Base-by-base conservation (phyloP, 2,113 vertebrate species). In the Pachycephala philippinensis region DNA sequence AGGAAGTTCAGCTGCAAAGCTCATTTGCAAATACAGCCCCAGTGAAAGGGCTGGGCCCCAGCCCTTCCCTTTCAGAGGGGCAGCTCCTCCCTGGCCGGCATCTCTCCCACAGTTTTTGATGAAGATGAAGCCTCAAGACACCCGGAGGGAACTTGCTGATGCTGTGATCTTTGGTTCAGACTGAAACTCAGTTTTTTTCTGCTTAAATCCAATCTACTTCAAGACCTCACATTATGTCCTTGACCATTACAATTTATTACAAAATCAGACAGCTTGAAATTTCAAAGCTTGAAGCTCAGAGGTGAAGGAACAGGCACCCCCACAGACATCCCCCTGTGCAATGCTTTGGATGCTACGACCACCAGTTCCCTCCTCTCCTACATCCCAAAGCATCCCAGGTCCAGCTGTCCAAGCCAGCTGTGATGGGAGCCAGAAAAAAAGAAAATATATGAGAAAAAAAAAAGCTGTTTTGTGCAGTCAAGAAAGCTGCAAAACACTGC, bases 21-120 rank as follows among this genome's bases (percentile, higher is more conserved):
- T 60, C 76, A 66, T 20, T 40, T 54, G 33, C 54, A 74, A 68
- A 69, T 1, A 15, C 5, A 65, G 8, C 11, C 28, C 5, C 39
- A 42, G 52, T 1, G 2, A 72, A 50, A 4, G 14, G 33, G 39
- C 63, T 37, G 28, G 45, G 13, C 10, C 40, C 23, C 69, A 47
- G 35, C 35, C 39, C 33, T 42, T 44, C 44, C 24, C 0, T 0
- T 15, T 33, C 1, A 0, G 39, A 59, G 35, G 33, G 23, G 49
- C 57, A 80, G 76, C 27, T 81, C 39, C 30, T 75, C 33, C 28
- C 47, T 0, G 1, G 22, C n/a, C 66, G 77, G 33, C 15, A 33
- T 8, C 13, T 53, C 68, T 89, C 19, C 17, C 3, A 3, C 0
- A 0, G 33, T 42, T 71, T 49, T 69, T 16, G 26, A 63, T 21